Percentiles rank a stretch among this genome's conserved stretches.
Conservation (phyloP, 2,888 invertebrate genomes). For the Standfussiana lucernea region DNA sequence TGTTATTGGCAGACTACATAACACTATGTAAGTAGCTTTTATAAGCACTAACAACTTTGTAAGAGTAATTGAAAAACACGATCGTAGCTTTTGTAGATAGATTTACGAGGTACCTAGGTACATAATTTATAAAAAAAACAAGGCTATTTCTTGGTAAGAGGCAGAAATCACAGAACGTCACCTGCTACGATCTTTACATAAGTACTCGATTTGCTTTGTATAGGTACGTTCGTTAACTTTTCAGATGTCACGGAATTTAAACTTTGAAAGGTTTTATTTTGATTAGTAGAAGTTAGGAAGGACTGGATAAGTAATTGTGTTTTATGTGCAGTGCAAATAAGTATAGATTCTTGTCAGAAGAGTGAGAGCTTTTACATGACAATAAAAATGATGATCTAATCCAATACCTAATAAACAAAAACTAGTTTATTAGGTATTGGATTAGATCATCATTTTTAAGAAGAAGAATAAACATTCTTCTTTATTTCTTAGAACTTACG, state of each 20-base stretch:
- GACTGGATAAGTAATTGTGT: background rate
- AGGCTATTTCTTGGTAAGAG: background rate
- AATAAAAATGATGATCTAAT: background rate
- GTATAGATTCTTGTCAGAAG: background rate
- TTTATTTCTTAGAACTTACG: background rate
- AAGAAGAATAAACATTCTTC: too few relatives aligned
- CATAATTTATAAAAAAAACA: too few relatives aligned
- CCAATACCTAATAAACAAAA: too few relatives aligned
- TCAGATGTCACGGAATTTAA: background rate
- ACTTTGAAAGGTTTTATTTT: background rate
- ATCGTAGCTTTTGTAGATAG: background rate
- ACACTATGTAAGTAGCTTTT: conserved; percentile 7
- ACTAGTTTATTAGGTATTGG: too few relatives aligned
- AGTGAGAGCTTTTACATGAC: background rate
- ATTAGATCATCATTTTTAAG: too few relatives aligned
- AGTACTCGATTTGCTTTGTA: background rate
- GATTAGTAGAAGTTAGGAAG: background rate
- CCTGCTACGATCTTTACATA: background rate
- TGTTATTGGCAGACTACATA: conserved; percentile 23
- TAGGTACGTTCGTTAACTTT: background rate
- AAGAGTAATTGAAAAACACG: background rate
- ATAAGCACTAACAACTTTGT: background rate
- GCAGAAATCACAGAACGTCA: background rate
- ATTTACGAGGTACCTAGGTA: too few relatives aligned
- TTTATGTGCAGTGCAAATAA: background rate